Percentiles rank a stretch among this genome's conserved stretches.
phyloP scores from a whole-genome alignment of 2,797 vertebrate genomes.

The Parauchenoglanis ngamensis region DNA sequence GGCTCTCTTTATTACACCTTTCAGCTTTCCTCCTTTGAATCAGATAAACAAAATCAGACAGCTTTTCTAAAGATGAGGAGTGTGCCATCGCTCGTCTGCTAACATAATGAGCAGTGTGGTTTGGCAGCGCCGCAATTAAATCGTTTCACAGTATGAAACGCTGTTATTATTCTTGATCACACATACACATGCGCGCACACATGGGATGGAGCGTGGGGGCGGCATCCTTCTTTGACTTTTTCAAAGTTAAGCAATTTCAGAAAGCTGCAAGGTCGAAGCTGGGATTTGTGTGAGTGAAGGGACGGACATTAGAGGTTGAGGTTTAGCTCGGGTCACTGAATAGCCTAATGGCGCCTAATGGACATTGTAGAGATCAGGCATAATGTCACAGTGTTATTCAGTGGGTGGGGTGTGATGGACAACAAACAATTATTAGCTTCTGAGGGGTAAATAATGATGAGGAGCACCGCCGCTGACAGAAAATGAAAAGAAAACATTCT shows the following conservation, averaged over 20 bases:
- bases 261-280: background rate
- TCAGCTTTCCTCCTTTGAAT: slow-evolving; percentile 5
- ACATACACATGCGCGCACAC: background rate
- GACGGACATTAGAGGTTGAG: slow-evolving; percentile 8
- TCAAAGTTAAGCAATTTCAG: slow-evolving; percentile 33
- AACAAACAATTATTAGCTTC: slow-evolving; percentile 6
- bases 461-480: background rate
- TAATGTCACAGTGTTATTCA: slow-evolving; percentile 18
- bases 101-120: slow-evolving; percentile 48
- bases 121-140: slow-evolving; percentile 53
- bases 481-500: background rate
- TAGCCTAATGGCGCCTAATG: slow-evolving; percentile 7
- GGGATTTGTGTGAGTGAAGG: slow-evolving; percentile 3
- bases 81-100: background rate
- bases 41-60: slow-evolving; percentile 29
- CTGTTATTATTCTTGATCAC: slow-evolving; percentile 45
- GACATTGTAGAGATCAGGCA: slow-evolving; percentile 16
- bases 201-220: background rate
- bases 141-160: slow-evolving; percentile 42
- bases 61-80: slow-evolving; percentile 21
- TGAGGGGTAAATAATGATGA: background rate
- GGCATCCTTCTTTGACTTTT: slow-evolving; percentile 30
- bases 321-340: slow-evolving; percentile 7
- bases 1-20: slow-evolving; percentile 17
- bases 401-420: background rate